Evolutionary conservation across 1,140 invertebrate genomes (phyloP).

Genomic region (Rhagoletis zephyria): DNA sequence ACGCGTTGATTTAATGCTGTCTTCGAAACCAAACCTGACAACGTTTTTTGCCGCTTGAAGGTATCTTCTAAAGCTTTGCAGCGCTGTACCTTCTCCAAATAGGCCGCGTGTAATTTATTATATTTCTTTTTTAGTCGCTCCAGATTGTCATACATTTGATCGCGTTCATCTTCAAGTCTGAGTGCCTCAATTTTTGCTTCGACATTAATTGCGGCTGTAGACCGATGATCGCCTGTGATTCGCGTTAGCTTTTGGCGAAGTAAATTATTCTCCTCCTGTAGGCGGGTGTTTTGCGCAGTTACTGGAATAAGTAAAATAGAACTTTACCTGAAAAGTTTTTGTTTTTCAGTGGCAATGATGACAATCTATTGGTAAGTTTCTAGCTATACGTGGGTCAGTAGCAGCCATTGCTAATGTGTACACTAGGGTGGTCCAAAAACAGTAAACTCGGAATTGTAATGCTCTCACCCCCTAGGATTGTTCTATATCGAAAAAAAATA

Average conservation of each 20-base stretch:
- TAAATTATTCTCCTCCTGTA: constrained; percentile 66
- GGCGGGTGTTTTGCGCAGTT: constrained; percentile 61
- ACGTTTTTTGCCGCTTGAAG: constrained; percentile 66
- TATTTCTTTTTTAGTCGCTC: constrained; percentile 69
- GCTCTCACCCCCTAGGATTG: no score
- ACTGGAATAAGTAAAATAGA: constrained; percentile 55
- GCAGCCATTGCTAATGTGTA: no score
- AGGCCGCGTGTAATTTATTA: constrained; percentile 68
- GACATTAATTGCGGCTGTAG: constrained; percentile 61
- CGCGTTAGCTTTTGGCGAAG: constrained; percentile 64
- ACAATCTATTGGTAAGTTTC: no score
- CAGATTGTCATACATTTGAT: constrained; percentile 62
- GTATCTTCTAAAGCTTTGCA: constrained; percentile 68
- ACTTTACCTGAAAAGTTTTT: no score
- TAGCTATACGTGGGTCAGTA: no score
- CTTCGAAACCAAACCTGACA: constrained; percentile 69
- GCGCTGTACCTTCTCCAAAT: constrained; percentile 67
- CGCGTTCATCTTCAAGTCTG: constrained; percentile 66
- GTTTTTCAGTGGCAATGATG: no score
- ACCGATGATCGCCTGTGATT: constrained; percentile 58
- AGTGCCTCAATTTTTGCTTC: constrained; percentile 66
- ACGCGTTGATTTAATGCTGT: constrained; percentile 63
- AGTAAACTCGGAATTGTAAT: no score
- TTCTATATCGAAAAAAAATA: no score
- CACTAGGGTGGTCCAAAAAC: no score